Evolutionary conservation across 2,888 invertebrate genomes (phyloP), one percentile per base, ranked within the genome.

Genomic region (Himalopsyche kuldschensis): DNA sequence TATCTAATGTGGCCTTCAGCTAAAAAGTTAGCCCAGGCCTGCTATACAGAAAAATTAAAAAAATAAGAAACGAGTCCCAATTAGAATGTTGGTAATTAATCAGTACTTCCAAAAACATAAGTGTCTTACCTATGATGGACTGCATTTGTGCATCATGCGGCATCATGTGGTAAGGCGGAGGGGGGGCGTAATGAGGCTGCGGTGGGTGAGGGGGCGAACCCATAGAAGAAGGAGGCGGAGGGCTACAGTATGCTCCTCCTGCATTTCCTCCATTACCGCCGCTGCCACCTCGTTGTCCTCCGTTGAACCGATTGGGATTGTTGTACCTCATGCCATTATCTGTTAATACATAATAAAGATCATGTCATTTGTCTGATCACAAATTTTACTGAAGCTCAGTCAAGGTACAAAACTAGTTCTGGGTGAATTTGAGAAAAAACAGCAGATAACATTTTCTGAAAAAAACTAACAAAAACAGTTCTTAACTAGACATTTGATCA

Each of bases 191-290:
- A 30, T 69, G 69, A 4, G 69, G 69, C 30, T 69, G 69, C 27
- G 69, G 69, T 80, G 91, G 91, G 84, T 85, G 79, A 92, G 92
- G n/a, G 92, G 92, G 3, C 92, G 92, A 78, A 91, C 92, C 86
- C 86, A 81, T 80, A 86, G 86, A 31, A 85, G 87, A 69, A 86
- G 85, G 79, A 24, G 86, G 87, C 48, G 86, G 85, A 69, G 86
- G 85, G 82, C 85, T 85, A 81, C 85, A 84, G 80, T 84, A 85
- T 4, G 82, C 77, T 17, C 84, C 83, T n/a, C 76, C 80, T 3
- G 55, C 80, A 69, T 78, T 80, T 24, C 86, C 84, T 84, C 85
- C 84, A 85, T 84, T 85, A 85, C 83, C 86, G 84, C 85, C 86
- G 80, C 81, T 82, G 76, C 48, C 69, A 20, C 80, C 15, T 4